A percentile compares a stretch with the other conserved stretches of the same genome.
phyloP scores from a whole-genome alignment of 1,140 invertebrate species.

The Drosophila navojoa region DNA sequence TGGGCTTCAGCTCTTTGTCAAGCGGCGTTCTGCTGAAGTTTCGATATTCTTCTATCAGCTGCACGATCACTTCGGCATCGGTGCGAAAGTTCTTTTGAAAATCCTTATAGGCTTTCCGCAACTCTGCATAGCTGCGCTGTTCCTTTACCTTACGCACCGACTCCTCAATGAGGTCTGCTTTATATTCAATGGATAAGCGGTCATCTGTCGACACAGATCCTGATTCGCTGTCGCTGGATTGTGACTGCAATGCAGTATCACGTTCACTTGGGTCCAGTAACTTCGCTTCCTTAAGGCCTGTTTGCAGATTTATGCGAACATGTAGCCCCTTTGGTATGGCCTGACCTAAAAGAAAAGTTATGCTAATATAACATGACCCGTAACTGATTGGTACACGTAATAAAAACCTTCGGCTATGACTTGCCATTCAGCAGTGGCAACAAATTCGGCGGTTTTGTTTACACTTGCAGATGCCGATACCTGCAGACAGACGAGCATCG shows the following conservation, averaged over 20 bases:
- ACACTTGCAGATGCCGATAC: conserved; percentile 7
- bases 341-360: conserved; percentile 85
- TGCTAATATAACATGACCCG: background rate
- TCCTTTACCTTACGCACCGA: conserved; percentile 77
- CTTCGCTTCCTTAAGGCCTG: conserved; percentile 90
- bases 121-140: conserved; percentile 86
- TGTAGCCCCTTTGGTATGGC: conserved; percentile 89
- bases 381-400: conserved; percentile 54
- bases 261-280: conserved; percentile 85
- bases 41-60: conserved; percentile 86
- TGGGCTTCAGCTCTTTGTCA: conserved; percentile 83
- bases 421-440: conserved; percentile 87
- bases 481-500: conserved; percentile 25
- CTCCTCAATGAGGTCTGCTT: conserved; percentile 62
- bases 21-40: conserved; percentile 65
- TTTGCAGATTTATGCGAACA: conserved; percentile 89
- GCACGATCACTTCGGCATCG: conserved; percentile 88
- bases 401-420: conserved; percentile 85
- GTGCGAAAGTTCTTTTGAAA: conserved; percentile 87
- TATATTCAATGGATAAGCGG: conserved; percentile 54
- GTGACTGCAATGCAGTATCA: conserved; percentile 58
- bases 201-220: conserved; percentile 10
- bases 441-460: conserved; percentile 83
- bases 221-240: conserved; percentile 13
- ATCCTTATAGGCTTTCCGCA: conserved; percentile 87